phyloP scores from a whole-genome alignment of 2,113 vertebrate species.

The Heterochromis multidens region DNA sequence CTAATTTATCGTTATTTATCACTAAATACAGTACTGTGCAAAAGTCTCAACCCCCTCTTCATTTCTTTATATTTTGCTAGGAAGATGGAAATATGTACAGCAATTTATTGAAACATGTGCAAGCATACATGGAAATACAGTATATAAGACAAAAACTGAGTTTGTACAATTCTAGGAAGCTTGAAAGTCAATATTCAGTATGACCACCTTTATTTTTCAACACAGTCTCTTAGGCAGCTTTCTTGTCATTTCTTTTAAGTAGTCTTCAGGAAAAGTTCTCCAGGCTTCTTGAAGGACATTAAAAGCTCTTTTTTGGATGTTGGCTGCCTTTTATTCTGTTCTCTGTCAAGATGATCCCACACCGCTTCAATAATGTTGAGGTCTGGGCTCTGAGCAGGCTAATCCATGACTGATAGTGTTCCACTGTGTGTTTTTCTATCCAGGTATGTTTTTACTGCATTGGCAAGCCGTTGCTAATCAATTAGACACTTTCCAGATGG shows the following conservation, averaged over 20 bases:
- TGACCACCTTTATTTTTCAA: background rate
- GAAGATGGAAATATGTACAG: background rate
- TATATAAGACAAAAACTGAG: background rate
- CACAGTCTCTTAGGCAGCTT: background rate
- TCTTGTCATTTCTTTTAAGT: accelerated
- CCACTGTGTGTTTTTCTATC: background rate
- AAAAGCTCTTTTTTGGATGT: background rate
- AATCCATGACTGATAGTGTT: background rate
- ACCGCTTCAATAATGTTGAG: background rate
- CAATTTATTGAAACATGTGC: accelerated
- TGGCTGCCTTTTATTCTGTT: background rate
- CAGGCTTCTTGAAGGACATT: background rate
- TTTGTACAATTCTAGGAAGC: background rate
- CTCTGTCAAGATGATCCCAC: accelerated
- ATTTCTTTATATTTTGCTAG: background rate
- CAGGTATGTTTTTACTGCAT: background rate
- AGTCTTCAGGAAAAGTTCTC: background rate
- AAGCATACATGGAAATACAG: background rate
- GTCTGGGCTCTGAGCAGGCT: background rate
- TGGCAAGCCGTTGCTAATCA: background rate
- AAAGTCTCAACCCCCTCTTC: background rate
- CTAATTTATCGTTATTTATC: background rate
- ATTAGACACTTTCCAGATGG: background rate
- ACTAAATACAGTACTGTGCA: background rate
- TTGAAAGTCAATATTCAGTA: background rate